phyloP scores from a whole-genome alignment of 2,113 vertebrate species.

The Sialia sialis region DNA sequence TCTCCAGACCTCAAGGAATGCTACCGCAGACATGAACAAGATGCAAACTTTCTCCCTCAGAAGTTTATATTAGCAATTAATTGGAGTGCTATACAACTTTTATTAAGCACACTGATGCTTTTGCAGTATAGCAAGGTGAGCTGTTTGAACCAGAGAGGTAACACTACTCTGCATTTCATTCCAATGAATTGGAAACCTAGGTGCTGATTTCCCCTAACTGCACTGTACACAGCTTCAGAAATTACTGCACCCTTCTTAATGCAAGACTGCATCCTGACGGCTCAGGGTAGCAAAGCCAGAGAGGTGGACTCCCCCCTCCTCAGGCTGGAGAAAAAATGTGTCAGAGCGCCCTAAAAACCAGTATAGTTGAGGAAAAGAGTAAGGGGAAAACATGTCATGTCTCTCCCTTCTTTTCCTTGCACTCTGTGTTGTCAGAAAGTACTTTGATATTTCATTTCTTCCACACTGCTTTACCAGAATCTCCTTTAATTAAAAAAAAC shows the following conservation, averaged over 20 bases:
- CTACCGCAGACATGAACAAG: not conserved
- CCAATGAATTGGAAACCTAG: not conserved
- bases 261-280: not conserved
- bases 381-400: not conserved
- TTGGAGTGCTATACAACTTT: not conserved
- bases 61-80: not conserved
- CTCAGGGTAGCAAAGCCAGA: not conserved
- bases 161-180: not conserved
- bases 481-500: not conserved
- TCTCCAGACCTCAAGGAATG: not conserved
- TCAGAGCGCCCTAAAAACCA: not conserved
- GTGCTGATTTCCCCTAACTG: not conserved
- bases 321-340: fast-evolving
- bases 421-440: not conserved
- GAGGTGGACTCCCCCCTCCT: not conserved
- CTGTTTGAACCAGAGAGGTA: not conserved
- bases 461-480: not conserved
- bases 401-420: not conserved
- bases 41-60: not conserved
- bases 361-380: not conserved
- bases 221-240: not conserved
- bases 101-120: not conserved
- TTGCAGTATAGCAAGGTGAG: not conserved
- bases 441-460: not conserved
- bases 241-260: not conserved